Evolutionary conservation across 1,140 invertebrate species (phyloP), one percentile per base, ranked within the genome.

Genomic region (Drosophila pectinifera): DNA sequence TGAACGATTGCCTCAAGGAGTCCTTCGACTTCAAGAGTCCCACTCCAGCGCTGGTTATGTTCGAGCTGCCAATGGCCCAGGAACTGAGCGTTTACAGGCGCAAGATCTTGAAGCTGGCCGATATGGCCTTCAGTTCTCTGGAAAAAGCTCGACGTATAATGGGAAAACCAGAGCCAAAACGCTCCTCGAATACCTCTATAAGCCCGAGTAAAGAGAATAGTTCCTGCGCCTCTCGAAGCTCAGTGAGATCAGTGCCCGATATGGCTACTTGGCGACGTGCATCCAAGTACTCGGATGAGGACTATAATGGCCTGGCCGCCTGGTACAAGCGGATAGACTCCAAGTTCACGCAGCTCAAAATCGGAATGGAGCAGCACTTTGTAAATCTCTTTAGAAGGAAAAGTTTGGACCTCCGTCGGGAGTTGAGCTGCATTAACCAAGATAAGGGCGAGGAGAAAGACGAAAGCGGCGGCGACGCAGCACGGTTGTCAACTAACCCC

Each of bases 281-380:
- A 1, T 26, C 24, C 18, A 69, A 43, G n/a, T 55, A 78, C 0
- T 81, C 76, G 1, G 38, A 59, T 2, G 58, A 72, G 24, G 76
- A 88, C n/a, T 73, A 73, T 34, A 78, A 68, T 38, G 64, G 59
- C 13, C 56, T 90, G 7, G 68, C 56, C 26, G 22, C 49, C 8
- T 90, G 88, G 88, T 91, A 90, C 24, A 51, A 49, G 10, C 73
- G 79, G 16, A 91, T 90, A 11, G 88, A 90, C 14, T 42, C 46
- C 31, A 80, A 75, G 20, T 77, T 80, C 2, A 20, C 36, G 1
- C 67, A 68, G n/a, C 80, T 88, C 0, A 70, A 78, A n/a, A 10
- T 53, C 1, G 43, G 53, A 38, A 88, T 90, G 73, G 63, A 88
- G 5, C 42, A 57, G 18, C 65, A 75, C n/a, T 81, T 78, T 34